phyloP scores from a whole-genome alignment of 2,797 vertebrate genomes.

The Sus cebifrons region DNA sequence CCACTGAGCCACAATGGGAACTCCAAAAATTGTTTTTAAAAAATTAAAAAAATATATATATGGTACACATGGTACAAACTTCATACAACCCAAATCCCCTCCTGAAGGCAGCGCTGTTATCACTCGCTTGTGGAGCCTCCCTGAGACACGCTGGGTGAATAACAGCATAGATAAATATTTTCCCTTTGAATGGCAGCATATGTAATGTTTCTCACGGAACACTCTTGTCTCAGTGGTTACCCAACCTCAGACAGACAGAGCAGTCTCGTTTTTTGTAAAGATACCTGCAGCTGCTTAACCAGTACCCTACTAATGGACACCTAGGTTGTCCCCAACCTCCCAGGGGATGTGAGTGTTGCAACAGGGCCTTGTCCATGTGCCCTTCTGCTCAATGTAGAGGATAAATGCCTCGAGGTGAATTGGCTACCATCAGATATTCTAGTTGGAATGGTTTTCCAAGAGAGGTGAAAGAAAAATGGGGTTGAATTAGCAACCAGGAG shows the following conservation, averaged over 20 bases:
- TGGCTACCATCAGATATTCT: background rate
- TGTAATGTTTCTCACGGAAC: background rate
- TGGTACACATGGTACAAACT: background rate
- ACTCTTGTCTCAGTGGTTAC: too few relatives aligned
- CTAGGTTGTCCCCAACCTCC: background rate
- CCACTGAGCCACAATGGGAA: too few relatives aligned
- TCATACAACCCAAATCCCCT: too few relatives aligned
- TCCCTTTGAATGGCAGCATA: background rate
- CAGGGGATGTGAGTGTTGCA: too few relatives aligned
- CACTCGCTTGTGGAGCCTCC: too few relatives aligned
- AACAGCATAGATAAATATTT: background rate
- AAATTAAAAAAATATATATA: too few relatives aligned
- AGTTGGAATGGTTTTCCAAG: background rate
- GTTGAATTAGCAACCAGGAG: background rate
- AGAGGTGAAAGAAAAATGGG: too few relatives aligned
- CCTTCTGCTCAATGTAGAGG: background rate
- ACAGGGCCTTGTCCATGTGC: fast-evolving
- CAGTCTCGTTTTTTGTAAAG: background rate
- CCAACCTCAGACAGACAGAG: background rate
- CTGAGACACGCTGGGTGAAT: fast-evolving
- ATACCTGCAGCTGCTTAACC: background rate
- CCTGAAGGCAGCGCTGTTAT: background rate
- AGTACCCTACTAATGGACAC: background rate
- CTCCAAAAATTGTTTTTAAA: too few relatives aligned
- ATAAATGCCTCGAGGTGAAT: background rate